Evolutionary conservation across 2,113 vertebrate species (phyloP).

Genomic region (Callipepla californica): DNA sequence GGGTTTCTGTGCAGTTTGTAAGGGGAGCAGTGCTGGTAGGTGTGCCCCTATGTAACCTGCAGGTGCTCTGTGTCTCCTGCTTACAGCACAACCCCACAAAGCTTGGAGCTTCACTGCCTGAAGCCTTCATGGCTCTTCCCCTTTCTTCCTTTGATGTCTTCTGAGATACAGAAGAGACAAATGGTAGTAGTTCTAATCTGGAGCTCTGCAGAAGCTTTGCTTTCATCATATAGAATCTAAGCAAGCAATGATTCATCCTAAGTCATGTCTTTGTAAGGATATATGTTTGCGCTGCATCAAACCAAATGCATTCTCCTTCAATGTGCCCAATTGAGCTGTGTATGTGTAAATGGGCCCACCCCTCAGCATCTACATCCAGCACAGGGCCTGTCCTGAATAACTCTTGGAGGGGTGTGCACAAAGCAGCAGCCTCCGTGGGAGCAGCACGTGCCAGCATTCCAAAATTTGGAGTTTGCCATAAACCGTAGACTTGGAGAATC

Average conservation of each 20-base stretch:
- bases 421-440: not conserved
- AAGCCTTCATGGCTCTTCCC: not conserved
- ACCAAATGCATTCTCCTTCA: not conserved
- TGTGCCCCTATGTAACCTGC: not conserved
- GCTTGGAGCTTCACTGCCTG: fast-evolving
- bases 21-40: not conserved
- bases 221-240: not conserved
- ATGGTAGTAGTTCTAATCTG: not conserved
- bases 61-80: not conserved
- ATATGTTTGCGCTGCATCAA: not conserved
- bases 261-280: not conserved
- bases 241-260: not conserved
- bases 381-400: fast-evolving
- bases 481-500: not conserved
- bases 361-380: not conserved
- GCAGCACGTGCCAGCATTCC: not conserved
- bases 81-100: not conserved
- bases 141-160: not conserved
- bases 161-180: not conserved
- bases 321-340: not conserved
- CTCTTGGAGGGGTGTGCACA: not conserved
- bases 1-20: not conserved
- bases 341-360: not conserved
- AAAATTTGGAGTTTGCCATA: not conserved
- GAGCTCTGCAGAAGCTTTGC: not conserved